Conservation (phyloP, 2,888 invertebrate species). For the Ernsta delagoae region DNA sequence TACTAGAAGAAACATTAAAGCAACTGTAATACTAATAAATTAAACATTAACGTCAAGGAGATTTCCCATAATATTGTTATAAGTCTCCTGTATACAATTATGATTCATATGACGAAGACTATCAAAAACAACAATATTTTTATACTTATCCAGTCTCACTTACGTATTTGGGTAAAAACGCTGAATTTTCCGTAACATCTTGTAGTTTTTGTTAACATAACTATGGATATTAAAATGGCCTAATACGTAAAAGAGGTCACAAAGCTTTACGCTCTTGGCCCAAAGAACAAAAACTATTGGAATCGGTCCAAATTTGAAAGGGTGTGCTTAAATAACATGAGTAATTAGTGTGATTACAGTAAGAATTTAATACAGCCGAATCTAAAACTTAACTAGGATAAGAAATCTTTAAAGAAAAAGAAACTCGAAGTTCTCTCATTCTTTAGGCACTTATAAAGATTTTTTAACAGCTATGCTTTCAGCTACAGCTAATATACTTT, state of each 20-base stretch:
- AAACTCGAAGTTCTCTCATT: background rate
- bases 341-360: slow-evolving; percentile 6
- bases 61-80: too few species aligned
- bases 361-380: background rate
- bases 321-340: slow-evolving; percentile 9
- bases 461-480: background rate
- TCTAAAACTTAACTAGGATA: background rate
- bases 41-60: too few species aligned
- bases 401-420: background rate
- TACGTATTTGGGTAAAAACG: background rate
- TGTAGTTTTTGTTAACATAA: background rate
- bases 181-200: background rate
- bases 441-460: background rate
- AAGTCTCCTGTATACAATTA: too few species aligned
- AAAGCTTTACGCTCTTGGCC: slow-evolving; percentile 28
- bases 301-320: slow-evolving; percentile 14
- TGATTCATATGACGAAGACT: too few species aligned
- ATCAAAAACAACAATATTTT: too few species aligned
- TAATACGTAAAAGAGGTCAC: slow-evolving; percentile 30
- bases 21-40: too few species aligned
- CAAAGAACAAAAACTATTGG: slow-evolving; percentile 28
- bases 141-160: too few species aligned
- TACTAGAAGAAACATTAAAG: too few species aligned
- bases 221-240: background rate
- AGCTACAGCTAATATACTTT: too few species aligned